These are phyloP conservation scores for Chondrosia reniformis DNA, from an alignment of 37 sponge, comb jelly and placozoan species.

Conservation along the genomic window DNA sequence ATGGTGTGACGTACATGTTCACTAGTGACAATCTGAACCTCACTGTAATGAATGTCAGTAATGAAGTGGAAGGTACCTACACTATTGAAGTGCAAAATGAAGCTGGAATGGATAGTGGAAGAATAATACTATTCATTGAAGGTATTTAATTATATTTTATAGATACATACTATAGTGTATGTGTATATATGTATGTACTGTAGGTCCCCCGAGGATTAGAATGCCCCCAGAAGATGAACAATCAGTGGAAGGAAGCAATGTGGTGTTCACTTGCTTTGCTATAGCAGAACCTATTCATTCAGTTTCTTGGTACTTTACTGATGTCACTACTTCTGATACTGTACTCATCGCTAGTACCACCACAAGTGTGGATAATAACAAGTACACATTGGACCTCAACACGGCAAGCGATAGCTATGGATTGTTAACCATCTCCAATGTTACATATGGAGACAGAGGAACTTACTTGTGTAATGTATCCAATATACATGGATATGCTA, in stretches of 20 bases:
- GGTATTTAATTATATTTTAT: constrained; percentile 18
- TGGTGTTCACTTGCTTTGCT: constrained; percentile 38
- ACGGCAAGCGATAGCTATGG: no score
- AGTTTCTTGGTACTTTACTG: constrained; percentile 38
- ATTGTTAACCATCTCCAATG: constrained; percentile 2
- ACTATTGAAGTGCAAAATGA: constrained; percentile 48
- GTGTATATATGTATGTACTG: neutral
- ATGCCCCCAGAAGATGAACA: constrained; percentile 19
- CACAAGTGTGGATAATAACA: no score
- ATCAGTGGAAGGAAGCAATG: constrained; percentile 34
- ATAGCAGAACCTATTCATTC: constrained; percentile 44
- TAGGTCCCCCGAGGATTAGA: constrained; percentile 55
- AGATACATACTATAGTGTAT: neutral
- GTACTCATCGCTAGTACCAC: no score
- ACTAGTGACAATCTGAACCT: neutral
- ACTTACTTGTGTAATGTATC: neutral
- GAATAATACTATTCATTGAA: constrained; percentile 34
- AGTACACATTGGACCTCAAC: no score
- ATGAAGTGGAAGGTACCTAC: constrained; percentile 64
- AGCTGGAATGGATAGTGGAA: constrained; percentile 30
- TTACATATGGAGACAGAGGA: neutral
- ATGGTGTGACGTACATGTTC: constrained; percentile 21
- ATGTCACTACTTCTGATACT: no score
- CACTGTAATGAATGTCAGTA: constrained; percentile 11
- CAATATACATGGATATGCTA: no score